phyloP scores from a whole-genome alignment of 2,797 vertebrate genomes.

The Acomys russatus region DNA sequence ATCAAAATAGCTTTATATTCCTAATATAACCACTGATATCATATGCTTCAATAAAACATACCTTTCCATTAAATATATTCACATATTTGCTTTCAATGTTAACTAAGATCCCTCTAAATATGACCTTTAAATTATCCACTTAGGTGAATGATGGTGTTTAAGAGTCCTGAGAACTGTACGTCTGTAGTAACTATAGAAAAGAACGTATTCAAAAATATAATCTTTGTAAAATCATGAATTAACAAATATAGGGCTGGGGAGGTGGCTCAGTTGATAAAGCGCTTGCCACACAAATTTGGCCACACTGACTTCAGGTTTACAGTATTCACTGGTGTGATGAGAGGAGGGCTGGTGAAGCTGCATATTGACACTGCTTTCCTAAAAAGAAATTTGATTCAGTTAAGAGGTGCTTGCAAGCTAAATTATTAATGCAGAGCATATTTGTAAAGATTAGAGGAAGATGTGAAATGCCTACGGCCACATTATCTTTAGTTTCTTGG shows the following conservation, averaged over 20 bases:
- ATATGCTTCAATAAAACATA: conserved; percentile 17
- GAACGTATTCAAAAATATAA: not conserved
- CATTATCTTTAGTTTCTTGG: not conserved
- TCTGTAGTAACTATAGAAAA: conserved; percentile 38
- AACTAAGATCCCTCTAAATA: conserved; percentile 34
- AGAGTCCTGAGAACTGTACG: not conserved
- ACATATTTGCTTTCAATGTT: conserved; percentile 21
- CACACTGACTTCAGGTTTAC: conserved; percentile 21
- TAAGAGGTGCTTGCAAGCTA: not conserved
- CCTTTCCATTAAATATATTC: conserved; percentile 40
- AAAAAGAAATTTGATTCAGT: not conserved
- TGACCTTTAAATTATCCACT: conserved; percentile 23
- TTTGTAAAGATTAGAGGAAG: not conserved
- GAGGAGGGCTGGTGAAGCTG: not conserved
- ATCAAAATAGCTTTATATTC: not conserved
- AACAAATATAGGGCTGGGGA: not conserved
- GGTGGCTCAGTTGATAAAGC: too few relatives aligned
- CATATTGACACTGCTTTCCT: conserved; percentile 1
- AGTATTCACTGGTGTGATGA: not conserved
- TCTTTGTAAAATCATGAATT: conserved; percentile 14
- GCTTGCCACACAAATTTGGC: not conserved
- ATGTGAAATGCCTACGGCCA: not conserved
- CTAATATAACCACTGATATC: not conserved
- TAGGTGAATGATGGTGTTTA: not conserved
- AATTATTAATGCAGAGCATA: not conserved